Evolutionary conservation across 2,797 vertebrate genomes (phyloP).

Genomic region (Sternarchorhynchus goeldii): DNA sequence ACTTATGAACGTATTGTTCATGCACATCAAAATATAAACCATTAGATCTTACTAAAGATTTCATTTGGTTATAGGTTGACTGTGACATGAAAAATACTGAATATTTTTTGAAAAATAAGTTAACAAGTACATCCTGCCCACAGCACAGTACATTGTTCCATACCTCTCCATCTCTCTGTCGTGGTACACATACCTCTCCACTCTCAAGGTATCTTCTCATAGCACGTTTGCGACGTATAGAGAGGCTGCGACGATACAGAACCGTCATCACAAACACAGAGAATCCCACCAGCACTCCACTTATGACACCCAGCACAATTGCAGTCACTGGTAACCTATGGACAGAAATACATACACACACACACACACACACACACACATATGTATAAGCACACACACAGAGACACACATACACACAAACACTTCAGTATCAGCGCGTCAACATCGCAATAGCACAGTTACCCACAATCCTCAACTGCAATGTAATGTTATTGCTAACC

Average conservation of each 20-base stretch:
- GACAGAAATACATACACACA: conserved; percentile 9
- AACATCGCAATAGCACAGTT: too few relatives aligned
- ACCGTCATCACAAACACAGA: conserved; percentile 76
- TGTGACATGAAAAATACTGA: not conserved
- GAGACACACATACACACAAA: conserved; percentile 4
- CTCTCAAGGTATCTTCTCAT: conserved; percentile 93
- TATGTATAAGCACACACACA: not conserved
- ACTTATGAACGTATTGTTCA: not conserved
- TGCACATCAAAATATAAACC: not conserved
- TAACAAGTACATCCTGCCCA: too few relatives aligned
- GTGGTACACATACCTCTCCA: conserved; percentile 76
- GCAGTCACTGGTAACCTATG: conserved; percentile 72
- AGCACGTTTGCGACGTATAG: conserved; percentile 90
- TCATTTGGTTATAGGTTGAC: not conserved
- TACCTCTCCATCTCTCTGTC: too few relatives aligned
- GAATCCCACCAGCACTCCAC: conserved; percentile 71
- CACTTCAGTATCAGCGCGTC: not conserved
- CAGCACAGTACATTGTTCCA: too few relatives aligned
- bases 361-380: not conserved
- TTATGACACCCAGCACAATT: conserved; percentile 80
- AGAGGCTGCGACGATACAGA: conserved; percentile 85
- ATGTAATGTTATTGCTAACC: conserved; percentile 15
- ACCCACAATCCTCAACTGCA: not conserved
- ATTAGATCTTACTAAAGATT: not conserved
- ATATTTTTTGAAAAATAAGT: too few relatives aligned